These are phyloP conservation scores for Zootermopsis nevadensis DNA, from an alignment of 2,888 invertebrate species.

Conservation along the genomic window DNA sequence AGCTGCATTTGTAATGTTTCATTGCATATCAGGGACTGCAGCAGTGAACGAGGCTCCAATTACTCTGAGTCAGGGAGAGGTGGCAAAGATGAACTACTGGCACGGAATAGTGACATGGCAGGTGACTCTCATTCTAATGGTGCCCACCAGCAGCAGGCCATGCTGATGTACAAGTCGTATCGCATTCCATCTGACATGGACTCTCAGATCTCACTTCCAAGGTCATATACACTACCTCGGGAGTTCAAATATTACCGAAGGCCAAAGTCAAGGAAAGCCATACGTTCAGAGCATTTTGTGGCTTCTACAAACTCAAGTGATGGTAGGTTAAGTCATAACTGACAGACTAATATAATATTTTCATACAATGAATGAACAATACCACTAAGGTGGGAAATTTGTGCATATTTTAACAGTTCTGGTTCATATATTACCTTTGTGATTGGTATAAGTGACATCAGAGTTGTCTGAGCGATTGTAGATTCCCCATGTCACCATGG, in stretches of 20 bases:
- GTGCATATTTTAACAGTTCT: too few relatives aligned
- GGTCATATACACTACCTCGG: constrained; percentile 86
- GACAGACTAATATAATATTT: too few relatives aligned
- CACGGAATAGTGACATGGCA: constrained; percentile 39
- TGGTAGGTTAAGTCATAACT: constrained; percentile 65
- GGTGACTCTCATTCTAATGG: constrained; percentile 39
- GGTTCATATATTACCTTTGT: too few relatives aligned
- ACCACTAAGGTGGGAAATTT: too few relatives aligned
- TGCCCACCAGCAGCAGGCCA: constrained; percentile 49
- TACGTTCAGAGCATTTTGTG: constrained; percentile 75
- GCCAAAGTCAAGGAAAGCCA: constrained; percentile 67
- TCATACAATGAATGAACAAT: too few relatives aligned
- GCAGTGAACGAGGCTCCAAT: constrained; percentile 51
- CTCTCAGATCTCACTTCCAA: constrained; percentile 80
- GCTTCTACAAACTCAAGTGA: constrained; percentile 89
- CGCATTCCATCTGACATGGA: constrained; percentile 78
- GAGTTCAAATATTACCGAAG: constrained; percentile 86
- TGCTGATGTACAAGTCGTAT: constrained; percentile 63
- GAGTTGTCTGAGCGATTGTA: too few relatives aligned
- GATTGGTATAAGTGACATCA: too few relatives aligned
- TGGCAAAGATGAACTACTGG: constrained; percentile 39
- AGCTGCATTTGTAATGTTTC: not conserved
- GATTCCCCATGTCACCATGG: too few relatives aligned
- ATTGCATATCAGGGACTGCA: constrained; percentile 51
- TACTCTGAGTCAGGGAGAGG: constrained; percentile 49